Conservation (phyloP, 2,797 vertebrate species). For the Cuniculus paca region DNA sequence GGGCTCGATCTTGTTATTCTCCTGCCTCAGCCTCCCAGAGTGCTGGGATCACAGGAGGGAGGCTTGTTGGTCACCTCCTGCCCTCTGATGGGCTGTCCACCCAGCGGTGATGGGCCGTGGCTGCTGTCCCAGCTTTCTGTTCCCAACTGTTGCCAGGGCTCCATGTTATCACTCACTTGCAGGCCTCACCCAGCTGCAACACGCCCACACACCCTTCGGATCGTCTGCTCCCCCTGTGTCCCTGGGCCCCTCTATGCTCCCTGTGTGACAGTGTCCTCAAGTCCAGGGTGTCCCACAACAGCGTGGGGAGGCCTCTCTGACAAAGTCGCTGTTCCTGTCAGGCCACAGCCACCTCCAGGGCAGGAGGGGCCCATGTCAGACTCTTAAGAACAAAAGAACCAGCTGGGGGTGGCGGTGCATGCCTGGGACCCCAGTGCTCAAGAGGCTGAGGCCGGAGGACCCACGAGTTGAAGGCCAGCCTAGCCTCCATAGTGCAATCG, state of each 20-base stretch:
- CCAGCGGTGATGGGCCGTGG: not conserved
- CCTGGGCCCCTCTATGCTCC: not conserved
- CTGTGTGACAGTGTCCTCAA: not conserved
- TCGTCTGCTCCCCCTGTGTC: rapidly evolving
- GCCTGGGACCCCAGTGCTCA: not conserved
- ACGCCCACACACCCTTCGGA: rapidly evolving
- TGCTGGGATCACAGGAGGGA: not conserved
- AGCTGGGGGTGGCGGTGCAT: not conserved
- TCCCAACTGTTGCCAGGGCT: not conserved
- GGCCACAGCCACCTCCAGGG: rapidly evolving
- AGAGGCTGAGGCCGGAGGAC: not conserved
- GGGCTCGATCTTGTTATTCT: not conserved
- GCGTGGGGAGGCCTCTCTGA: rapidly evolving
- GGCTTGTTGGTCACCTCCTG: not conserved
- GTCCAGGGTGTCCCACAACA: rapidly evolving
- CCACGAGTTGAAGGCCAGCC: not conserved
- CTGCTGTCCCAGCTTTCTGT: not conserved
- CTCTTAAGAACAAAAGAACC: not conserved
- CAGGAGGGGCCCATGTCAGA: not conserved
- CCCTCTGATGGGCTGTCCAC: too few relatives aligned
- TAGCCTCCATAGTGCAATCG: not conserved
- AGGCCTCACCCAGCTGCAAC: too few relatives aligned
- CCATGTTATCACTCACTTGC: not conserved
- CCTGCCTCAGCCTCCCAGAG: not conserved
- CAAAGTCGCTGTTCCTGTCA: rapidly evolving